These are phyloP conservation scores for Beris morrisii DNA, from an alignment of 2,888 invertebrate genomes.

Conservation along the genomic window DNA sequence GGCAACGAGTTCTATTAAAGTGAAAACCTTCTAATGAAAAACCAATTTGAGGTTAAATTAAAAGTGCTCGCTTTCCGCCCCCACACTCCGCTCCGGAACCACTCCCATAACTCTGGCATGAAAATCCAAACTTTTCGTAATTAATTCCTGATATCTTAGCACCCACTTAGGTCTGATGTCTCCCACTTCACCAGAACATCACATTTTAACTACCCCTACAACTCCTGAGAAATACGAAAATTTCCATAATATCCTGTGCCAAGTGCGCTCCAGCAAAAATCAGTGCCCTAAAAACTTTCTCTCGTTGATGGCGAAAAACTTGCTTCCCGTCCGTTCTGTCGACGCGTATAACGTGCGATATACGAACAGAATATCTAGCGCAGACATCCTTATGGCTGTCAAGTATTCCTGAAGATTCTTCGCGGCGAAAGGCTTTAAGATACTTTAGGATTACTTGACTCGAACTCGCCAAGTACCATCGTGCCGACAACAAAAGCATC, in stretches of 20 bases:
- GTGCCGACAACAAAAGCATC: background rate
- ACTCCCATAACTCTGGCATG: background rate
- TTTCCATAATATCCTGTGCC: constrained; percentile 30
- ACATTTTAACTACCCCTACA: constrained; percentile 8
- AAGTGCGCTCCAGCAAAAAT: constrained; percentile 26
- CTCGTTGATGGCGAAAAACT: constrained; percentile 8
- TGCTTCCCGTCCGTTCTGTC: background rate
- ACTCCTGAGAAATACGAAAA: constrained; percentile 12
- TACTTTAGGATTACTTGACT: background rate
- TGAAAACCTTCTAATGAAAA: too few relatives aligned
- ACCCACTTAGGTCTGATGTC: constrained; percentile 29
- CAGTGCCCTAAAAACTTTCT: constrained; percentile 17
- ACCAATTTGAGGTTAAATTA: too few relatives aligned
- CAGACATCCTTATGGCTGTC: constrained; percentile 12
- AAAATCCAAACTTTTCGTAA: constrained; percentile 35
- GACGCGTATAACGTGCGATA: background rate
- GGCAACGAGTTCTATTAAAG: too few relatives aligned
- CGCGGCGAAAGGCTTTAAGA: constrained; percentile 16
- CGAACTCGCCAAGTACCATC: background rate
- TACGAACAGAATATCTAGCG: background rate
- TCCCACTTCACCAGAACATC: constrained; percentile 7
- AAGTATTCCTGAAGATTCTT: constrained; percentile 19
- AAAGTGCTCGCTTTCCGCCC: too few relatives aligned
- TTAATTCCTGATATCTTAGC: constrained; percentile 39
- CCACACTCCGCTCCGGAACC: too few relatives aligned